Base-by-base conservation (phyloP, 2,888 invertebrate species). In the Anthrax anthrax region DNA sequence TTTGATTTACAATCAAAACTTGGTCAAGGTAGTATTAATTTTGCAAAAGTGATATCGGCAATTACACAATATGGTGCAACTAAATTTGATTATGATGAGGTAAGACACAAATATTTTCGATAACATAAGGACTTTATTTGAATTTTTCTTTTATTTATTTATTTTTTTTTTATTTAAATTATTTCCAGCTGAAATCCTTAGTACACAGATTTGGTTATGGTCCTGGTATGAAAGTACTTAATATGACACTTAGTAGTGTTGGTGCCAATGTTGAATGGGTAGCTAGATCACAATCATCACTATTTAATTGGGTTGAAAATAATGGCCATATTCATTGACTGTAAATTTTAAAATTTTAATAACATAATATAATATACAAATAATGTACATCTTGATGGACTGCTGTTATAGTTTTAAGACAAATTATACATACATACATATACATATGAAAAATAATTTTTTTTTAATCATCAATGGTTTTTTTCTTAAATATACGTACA, bases 241-340 rank as follows among this genome's bases (percentile, higher is more conserved):
- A 67, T 47, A 69, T 69, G 69, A 67, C 69, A 27, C 55, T 68
- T 19, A 62, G 65, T 53, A 67, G 65, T 51, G 67, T 69, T 18
- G 68, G 67, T 47, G 65, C 69, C 18, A 69, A 69, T 53, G 69
- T 68, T 36, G 68, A 69, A 55, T 69, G 69, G 69, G 67, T 69
- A 47, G 60, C 64, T 27, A 53, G 62, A 51, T 65, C 69, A 17
- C 69, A 69, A 53, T 59, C 61, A 40, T 60, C 69, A 52, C 57
- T 69, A 52, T 69, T 65, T 54, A 63, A 62, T 58, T 69, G 69
- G 69, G 62, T 69, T 45, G 68, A 68, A 50, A 62, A 57, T 43
- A 61, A 64, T 54, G 57, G 64, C 46, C 65, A 61, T 51, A 58
- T 60, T 44, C 64, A 64, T 57, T 63, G 61, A 60, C 48, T 51